A percentile compares a stretch with the other conserved stretches of the same genome.
These are phyloP conservation scores for Drosophila burlai DNA, from an alignment of 1,140 invertebrate genomes.

Conservation along the genomic window DNA sequence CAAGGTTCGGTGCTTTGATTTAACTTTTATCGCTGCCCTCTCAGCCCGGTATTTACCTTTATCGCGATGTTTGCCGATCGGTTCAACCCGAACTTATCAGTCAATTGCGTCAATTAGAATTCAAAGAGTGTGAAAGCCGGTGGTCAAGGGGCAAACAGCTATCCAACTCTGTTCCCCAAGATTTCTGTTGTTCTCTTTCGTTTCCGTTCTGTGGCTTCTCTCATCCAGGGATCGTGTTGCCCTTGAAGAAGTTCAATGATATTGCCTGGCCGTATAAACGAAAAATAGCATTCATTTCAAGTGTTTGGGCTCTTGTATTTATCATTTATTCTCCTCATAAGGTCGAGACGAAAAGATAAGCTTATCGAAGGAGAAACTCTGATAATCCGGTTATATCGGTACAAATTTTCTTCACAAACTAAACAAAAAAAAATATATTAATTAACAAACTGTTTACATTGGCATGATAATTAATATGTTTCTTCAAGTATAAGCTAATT, in stretches of 20 bases:
- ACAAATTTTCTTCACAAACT: background rate
- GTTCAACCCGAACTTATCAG: slow-evolving; percentile 27
- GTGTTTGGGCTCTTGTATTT: slow-evolving; percentile 41
- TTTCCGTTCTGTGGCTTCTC: slow-evolving; percentile 23
- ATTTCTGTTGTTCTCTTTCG: slow-evolving; percentile 6
- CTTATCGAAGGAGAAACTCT: slow-evolving; percentile 1
- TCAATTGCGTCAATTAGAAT: slow-evolving; percentile 44
- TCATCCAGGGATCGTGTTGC: slow-evolving; percentile 31
- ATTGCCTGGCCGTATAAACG: slow-evolving; percentile 20
- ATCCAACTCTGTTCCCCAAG: slow-evolving; percentile 5
- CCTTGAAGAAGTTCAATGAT: slow-evolving; percentile 80
- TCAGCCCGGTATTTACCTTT: slow-evolving; percentile 9
- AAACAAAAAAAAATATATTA: background rate
- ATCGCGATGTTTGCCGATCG: slow-evolving; percentile 31
- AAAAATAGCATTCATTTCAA: slow-evolving; percentile 22
- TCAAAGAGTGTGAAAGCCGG: background rate
- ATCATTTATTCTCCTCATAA: slow-evolving; percentile 50
- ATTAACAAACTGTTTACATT: slow-evolving; percentile 2
- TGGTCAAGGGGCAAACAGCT: background rate
- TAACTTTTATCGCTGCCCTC: slow-evolving; percentile 12
- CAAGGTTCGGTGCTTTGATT: slow-evolving; percentile 29
- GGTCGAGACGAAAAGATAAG: slow-evolving; percentile 6
- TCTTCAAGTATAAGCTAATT: background rate
- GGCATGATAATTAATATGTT: background rate
- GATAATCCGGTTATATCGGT: slow-evolving; percentile 18